Evolutionary conservation across 2,797 vertebrate species (phyloP).

Genomic region (Channallabes apus): DNA sequence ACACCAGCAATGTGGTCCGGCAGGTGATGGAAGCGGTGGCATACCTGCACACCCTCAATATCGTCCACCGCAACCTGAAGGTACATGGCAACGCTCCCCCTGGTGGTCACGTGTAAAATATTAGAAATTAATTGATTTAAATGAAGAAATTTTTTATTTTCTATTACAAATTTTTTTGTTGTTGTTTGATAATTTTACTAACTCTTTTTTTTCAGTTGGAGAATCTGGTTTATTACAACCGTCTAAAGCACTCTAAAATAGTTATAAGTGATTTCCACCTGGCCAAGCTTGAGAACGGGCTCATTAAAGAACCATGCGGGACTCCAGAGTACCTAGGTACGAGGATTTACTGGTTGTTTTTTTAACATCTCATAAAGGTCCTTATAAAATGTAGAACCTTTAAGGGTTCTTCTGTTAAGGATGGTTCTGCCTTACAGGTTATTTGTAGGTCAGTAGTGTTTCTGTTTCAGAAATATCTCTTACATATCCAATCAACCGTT

Average conservation of each 20-base stretch:
- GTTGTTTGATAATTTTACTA: not conserved
- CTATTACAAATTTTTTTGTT: not conserved
- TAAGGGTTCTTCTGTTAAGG: not conserved
- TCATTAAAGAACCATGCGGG: conserved; percentile 96
- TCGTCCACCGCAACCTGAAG: conserved; percentile 97
- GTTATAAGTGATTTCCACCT: conserved; percentile 99
- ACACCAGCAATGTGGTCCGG: conserved; percentile 97
- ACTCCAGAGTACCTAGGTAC: conserved; percentile 91
- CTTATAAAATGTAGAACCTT: not conserved
- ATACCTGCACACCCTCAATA: conserved; percentile 95
- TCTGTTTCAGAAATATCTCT: not conserved
- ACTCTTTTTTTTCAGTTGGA: conserved; percentile 79
- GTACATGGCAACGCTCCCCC: conserved; percentile 67
- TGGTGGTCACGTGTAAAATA: conserved; percentile 48
- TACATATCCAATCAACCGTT: not conserved
- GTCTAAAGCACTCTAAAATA: conserved; percentile 98
- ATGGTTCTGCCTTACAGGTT: not conserved
- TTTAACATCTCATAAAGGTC: not conserved
- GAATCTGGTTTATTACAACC: conserved; percentile 96
- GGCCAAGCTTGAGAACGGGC: conserved; percentile 94
- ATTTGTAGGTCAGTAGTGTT: not conserved
- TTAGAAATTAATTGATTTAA: not conserved
- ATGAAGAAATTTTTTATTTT: not conserved
- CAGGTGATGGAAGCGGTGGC: conserved; percentile 96
- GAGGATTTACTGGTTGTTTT: conserved; percentile 21